Evolutionary conservation across 2,113 vertebrate genomes (phyloP), one percentile per base, ranked within the genome.

Genomic region (Trogon melanurus): DNA sequence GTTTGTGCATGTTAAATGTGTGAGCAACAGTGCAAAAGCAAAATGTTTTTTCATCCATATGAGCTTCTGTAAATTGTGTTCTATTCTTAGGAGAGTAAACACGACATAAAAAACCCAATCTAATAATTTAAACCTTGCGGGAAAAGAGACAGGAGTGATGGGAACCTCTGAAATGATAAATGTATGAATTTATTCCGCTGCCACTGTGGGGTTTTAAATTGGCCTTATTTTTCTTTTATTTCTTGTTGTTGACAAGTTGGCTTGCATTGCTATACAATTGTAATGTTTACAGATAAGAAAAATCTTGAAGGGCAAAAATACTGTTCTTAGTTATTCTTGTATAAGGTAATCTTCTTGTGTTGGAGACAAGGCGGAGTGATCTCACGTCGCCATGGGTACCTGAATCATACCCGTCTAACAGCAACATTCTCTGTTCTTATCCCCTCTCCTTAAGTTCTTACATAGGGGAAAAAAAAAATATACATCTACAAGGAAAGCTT

Each of bases 31-130:
- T 5, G 5, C 57, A 91, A 94, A 93, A 95, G 44, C 61, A 92
- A 95, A 96, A 96, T 67, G 83, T n/a, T 94, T 97, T 91, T 90
- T 91, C 91, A 93, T 82, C 88, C 56, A 34, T 81, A 86, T 67
- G 61, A 91, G 83, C 45, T 86, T 82, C 88, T 69, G 85, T 78
- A 95, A 92, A 96, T 85, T 67, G 84, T 74, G 8, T 84, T 95
- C 91, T 95, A 76, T 92, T 91, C 93, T 96, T 95, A 92, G 89
- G 85, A 93, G 91, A 96, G 70, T 76, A 97, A 96, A 93, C 87
- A 93, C 22, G 95, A 93, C 54, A 65, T 45, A 62, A 71, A 80
- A 76, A 53, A 57, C n/a, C 41, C 67, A 17, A 78, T 34, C 65
- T 82, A 92, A 88, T 92, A 80, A 91, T 88, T 97, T 92, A 94